phyloP scores from a whole-genome alignment of 2,888 invertebrate genomes.

The Sabellastarte sp. region DNA sequence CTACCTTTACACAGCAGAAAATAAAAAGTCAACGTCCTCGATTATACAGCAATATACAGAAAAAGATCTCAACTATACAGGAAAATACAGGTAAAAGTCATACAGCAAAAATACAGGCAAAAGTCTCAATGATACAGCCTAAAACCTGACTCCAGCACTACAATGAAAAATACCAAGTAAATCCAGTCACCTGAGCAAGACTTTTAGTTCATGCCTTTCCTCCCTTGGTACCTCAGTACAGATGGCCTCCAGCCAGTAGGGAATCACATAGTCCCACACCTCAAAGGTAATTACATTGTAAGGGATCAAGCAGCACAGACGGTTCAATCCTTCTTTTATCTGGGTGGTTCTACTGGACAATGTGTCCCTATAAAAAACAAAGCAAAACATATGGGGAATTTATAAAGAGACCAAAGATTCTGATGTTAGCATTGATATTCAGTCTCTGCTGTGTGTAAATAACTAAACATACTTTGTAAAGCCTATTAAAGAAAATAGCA shows the following conservation, averaged over 20 bases:
- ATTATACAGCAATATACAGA: no score
- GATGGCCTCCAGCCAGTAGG: constrained; percentile 98
- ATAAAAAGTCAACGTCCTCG: no score
- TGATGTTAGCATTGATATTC: not conserved
- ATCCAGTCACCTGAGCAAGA: constrained; percentile 72
- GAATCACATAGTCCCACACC: constrained; percentile 96
- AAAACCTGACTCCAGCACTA: no score
- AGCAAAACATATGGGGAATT: no score
- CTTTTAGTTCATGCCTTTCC: constrained; percentile 79
- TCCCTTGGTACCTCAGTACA: constrained; percentile 70
- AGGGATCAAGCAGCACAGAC: constrained; percentile 92
- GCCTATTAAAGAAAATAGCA: no score
- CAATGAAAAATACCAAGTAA: no score
- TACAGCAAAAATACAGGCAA: no score
- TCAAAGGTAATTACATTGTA: constrained; percentile 95
- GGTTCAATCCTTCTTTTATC: constrained; percentile 89
- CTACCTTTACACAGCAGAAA: no score
- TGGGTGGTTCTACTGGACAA: constrained; percentile 71
- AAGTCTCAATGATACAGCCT: no score
- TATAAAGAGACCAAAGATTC: constrained; percentile 8
- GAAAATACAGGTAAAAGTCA: no score
- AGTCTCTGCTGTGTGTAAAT: not conserved
- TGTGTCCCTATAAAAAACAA: constrained; percentile 58
- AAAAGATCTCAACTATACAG: no score
- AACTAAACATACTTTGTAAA: no score